These are phyloP conservation scores for Geophilus truncorum DNA, from an alignment of 2,888 invertebrate species.

Conservation along the genomic window DNA sequence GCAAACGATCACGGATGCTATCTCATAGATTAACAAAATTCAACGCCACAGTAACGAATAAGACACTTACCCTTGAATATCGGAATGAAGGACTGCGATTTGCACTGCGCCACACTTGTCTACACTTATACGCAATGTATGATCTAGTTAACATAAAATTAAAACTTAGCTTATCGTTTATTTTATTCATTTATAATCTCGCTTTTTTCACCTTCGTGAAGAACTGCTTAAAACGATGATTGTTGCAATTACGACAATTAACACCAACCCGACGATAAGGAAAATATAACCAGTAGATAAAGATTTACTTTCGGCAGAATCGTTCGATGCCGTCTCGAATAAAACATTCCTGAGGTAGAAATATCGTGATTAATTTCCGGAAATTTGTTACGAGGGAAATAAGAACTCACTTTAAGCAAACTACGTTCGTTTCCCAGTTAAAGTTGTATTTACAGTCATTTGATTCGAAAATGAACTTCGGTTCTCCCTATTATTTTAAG, in stretches of 20 bases:
- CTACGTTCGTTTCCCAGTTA: background rate
- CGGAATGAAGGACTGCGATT: background rate
- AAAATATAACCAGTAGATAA: background rate
- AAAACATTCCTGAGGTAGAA: background rate
- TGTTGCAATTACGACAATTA: background rate
- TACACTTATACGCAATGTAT: background rate
- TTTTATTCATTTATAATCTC: background rate
- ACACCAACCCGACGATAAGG: background rate
- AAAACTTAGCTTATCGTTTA: background rate
- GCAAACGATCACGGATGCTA: background rate
- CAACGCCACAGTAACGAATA: background rate
- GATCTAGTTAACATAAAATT: background rate
- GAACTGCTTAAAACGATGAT: background rate
- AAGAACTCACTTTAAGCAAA: background rate
- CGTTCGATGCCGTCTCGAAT: background rate
- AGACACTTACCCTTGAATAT: background rate
- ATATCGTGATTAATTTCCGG: no score
- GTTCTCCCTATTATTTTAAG: constrained; percentile 2
- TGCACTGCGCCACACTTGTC: background rate
- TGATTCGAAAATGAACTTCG: constrained; percentile 29
- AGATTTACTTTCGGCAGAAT: background rate
- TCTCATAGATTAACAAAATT: background rate
- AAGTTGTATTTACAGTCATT: constrained; percentile 23
- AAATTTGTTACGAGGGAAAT: no score
- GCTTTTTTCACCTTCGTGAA: background rate